A percentile compares a stretch with the other conserved stretches of the same genome.
Conservation (phyloP, 2,113 vertebrate species). For the Rhinoderma darwinii region DNA sequence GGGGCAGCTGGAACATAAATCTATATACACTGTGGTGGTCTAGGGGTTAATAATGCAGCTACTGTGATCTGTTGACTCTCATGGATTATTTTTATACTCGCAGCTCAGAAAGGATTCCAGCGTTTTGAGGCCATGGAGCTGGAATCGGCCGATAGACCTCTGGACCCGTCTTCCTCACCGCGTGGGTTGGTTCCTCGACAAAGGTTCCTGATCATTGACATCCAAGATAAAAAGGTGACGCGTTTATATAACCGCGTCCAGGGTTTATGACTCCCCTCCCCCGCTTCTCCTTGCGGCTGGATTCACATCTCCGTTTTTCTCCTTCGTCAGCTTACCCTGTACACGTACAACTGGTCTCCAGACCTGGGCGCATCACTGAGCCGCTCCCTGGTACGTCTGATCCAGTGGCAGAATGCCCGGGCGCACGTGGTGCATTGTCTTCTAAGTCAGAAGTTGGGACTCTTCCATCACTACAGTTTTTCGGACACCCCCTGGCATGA, state of each 20-base stretch:
- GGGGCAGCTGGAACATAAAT: too few relatives aligned
- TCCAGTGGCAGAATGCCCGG: conserved; percentile 94
- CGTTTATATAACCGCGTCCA: not conserved
- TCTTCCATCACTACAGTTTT: conserved; percentile 96
- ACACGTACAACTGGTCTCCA: conserved; percentile 96
- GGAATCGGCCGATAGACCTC: conserved; percentile 70
- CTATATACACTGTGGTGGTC: too few relatives aligned
- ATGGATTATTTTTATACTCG: not conserved
- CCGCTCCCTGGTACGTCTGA: conserved; percentile 84
- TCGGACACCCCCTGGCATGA: conserved; percentile 87
- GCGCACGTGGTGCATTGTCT: conserved; percentile 93
- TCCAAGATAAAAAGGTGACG: conserved; percentile 89
- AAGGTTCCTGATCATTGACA: conserved; percentile 84
- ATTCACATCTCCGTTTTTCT: not conserved
- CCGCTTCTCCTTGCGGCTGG: not conserved
- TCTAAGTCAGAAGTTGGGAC: conserved; percentile 95
- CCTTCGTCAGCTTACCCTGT: conserved; percentile 80
- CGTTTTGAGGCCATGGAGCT: conserved; percentile 90
- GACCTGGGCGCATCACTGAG: conserved; percentile 87
- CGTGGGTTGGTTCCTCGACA: conserved; percentile 83
- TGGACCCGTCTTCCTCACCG: conserved; percentile 66
- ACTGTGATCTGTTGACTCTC: not conserved
- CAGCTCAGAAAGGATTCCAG: conserved; percentile 92
- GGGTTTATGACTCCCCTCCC: not conserved
- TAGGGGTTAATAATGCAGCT: too few relatives aligned